phyloP scores from a whole-genome alignment of 2,888 invertebrate species.

The Lasioglossum vierecki region DNA sequence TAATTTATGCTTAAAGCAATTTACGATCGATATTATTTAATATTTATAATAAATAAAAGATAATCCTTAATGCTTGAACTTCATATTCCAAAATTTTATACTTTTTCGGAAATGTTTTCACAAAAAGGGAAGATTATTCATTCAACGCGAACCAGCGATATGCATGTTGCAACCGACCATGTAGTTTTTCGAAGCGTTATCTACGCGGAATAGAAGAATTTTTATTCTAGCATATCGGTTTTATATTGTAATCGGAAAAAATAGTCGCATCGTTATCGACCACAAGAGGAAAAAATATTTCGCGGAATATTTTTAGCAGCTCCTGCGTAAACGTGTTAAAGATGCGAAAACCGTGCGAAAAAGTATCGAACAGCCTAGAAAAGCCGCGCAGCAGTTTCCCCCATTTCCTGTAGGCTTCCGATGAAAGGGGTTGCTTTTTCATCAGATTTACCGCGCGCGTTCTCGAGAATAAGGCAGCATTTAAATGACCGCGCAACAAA shows the following conservation, averaged over 20 bases:
- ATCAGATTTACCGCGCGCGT: background rate
- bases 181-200: too few species aligned
- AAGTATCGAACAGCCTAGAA: background rate
- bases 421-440: background rate
- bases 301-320: background rate
- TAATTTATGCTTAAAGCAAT: too few species aligned
- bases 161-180: too few species aligned
- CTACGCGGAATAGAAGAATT: too few species aligned
- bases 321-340: background rate
- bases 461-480: background rate
- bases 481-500: conserved; percentile 29
- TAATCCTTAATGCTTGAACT: too few species aligned
- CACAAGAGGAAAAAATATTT: background rate
- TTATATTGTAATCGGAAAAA: background rate
- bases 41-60: too few species aligned
- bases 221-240: background rate
- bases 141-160: too few species aligned
- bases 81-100: too few species aligned
- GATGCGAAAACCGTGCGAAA: background rate
- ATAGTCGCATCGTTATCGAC: background rate
- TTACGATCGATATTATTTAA: too few species aligned
- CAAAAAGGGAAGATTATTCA: too few species aligned
- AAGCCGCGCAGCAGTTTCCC: background rate
- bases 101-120: too few species aligned
- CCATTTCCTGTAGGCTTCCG: background rate